A percentile compares a stretch with the other conserved stretches of the same genome.
These are phyloP conservation scores for Conus ventricosus DNA, from an alignment of 1,140 invertebrate genomes.

Conservation along the genomic window DNA sequence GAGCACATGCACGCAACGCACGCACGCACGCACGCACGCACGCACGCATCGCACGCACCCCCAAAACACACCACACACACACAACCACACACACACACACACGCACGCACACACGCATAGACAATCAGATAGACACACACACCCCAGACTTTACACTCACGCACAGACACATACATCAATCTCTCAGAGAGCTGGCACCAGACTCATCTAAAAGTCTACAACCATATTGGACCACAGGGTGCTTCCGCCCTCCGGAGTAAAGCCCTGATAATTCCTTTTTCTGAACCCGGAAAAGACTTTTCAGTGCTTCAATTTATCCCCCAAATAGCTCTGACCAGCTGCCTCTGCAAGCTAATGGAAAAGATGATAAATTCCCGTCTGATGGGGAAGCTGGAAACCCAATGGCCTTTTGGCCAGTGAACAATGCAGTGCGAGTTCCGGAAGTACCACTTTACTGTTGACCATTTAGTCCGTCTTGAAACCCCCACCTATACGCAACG, in stretches of 20 bases:
- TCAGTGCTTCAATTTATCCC: background rate
- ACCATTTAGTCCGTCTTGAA: too few relatives aligned
- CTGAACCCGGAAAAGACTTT: background rate
- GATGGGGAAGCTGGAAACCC: too few relatives aligned
- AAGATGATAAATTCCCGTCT: too few relatives aligned
- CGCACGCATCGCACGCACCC: too few relatives aligned
- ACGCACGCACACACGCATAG: slow-evolving; percentile 20
- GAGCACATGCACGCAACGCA: slow-evolving; percentile 11
- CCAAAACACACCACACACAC: slow-evolving; percentile 34
- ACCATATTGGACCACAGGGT: too few relatives aligned
- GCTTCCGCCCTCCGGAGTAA: background rate
- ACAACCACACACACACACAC: slow-evolving; percentile 26
- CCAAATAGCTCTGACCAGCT: background rate
- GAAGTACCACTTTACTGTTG: too few relatives aligned
- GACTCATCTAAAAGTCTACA: too few relatives aligned
- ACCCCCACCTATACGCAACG: too few relatives aligned
- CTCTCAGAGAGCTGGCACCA: background rate
- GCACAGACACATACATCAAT: background rate
- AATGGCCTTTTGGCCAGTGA: too few relatives aligned
- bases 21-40: slow-evolving; percentile 22
- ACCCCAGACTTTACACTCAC: slow-evolving; percentile 13
- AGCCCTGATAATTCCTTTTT: background rate
- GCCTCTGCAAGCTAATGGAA: too few relatives aligned
- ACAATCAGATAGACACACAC: background rate
- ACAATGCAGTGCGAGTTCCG: too few relatives aligned